Evolutionary conservation across 92 coral and sea anemone genomes (phyloP).

Genomic region (Epizoanthus scotinus): DNA sequence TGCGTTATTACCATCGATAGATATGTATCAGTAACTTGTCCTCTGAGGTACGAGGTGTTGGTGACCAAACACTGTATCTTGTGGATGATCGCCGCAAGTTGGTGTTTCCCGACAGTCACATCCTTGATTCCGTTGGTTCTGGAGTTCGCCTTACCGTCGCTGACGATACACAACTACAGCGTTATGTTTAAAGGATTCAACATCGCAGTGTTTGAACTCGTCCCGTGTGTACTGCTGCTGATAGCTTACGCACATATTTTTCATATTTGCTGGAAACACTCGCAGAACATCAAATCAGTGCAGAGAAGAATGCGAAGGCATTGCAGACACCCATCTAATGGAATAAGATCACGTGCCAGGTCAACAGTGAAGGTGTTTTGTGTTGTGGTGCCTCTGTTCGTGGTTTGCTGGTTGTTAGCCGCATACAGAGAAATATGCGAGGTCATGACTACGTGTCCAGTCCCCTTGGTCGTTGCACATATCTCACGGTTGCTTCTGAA

Average conservation of each 20-base stretch:
- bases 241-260: conserved; percentile 62
- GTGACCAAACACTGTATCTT: conserved; percentile 46
- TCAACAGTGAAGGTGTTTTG: conserved; percentile 60
- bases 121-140: conserved; percentile 35
- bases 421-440: conserved; percentile 60
- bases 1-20: conserved; percentile 64
- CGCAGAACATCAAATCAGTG: conserved; percentile 50
- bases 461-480: conserved; percentile 50
- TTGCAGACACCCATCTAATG: conserved; percentile 9
- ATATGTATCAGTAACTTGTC: conserved; percentile 56
- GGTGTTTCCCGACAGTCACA: conserved; percentile 43
- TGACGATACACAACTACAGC: conserved; percentile 12
- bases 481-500: conserved; percentile 64
- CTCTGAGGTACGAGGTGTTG: conserved; percentile 40
- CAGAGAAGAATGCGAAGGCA: conserved; percentile 29
- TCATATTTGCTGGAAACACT: conserved; percentile 52
- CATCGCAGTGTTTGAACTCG: conserved; percentile 43
- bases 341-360: conserved; percentile 35
- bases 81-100: conserved; percentile 46
- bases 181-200: conserved; percentile 40
- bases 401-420: conserved; percentile 58
- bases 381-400: conserved; percentile 63
- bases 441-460: conserved; percentile 14
- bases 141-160: conserved; percentile 25
- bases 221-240: conserved; percentile 47